Evolutionary conservation across 2,888 invertebrate genomes (phyloP), one percentile per base, ranked within the genome.

Genomic region (Andrena chrysosceles): DNA sequence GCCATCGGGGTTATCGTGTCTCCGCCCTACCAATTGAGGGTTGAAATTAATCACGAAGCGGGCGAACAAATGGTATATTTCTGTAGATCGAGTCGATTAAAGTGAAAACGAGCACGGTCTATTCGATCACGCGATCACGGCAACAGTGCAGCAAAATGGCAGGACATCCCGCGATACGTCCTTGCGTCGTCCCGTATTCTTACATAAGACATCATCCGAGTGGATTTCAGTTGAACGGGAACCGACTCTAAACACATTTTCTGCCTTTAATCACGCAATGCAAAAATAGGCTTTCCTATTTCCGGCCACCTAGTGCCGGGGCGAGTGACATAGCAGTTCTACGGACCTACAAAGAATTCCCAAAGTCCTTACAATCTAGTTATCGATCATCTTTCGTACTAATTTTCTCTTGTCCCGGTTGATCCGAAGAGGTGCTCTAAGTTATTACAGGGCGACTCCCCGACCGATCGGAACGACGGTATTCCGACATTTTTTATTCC

Each of bases 211-310:
- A 52, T 68, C 84, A 66, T 69, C 56, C 83, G 77, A 76, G 70
- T 78, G 79, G 74, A 76, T 81, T 59, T 81, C 84, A 73, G 73
- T 68, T 76, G 77, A 87, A 79, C 73, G 86, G 68, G 73, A 79
- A 82, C 75, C 73, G 80, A 82, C 72, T 75, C 69, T 85, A 83
- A 81, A 80, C 79, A 82, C 42, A 60, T 82, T 77, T 76, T 86
- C 80, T 83, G 72, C 81, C 79, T 85, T 85, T 85, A 87, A 86
- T 83, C 85, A 82, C 86, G 87, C 87, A 73, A 88, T 88, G 88
- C 86, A 88, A 88, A 88, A 88, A 88, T 88, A 88, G 87, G 88
- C 88, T 88, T 88, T 88, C 87, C 88, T 88, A 87, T 87, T 87
- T 81, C 87, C 87, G 87, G 86, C 80, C 76, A 71, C 81, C 87